A percentile compares a stretch with the other conserved stretches of the same genome.
phyloP scores from a whole-genome alignment of 2,113 vertebrate genomes.

The Hydrolagus affinis region DNA sequence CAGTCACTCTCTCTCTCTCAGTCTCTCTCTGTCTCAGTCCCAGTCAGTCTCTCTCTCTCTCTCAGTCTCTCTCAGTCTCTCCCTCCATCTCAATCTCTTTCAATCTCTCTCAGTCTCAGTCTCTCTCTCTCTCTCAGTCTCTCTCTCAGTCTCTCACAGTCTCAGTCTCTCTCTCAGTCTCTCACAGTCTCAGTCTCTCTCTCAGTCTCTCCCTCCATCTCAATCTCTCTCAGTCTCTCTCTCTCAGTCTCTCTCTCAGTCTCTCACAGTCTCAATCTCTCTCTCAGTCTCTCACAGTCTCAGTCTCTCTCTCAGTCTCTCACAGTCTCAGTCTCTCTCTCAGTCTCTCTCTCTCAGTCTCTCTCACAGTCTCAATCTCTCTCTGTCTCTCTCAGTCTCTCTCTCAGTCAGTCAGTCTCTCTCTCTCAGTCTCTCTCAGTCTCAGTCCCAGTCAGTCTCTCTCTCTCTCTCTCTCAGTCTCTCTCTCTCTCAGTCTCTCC shows the following conservation, averaged over 20 bases:
- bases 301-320: background rate
- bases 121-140: background rate
- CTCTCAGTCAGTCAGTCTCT: background rate
- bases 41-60: background rate
- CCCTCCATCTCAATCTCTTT: background rate
- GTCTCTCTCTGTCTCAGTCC: background rate
- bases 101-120: slow-evolving; percentile 7
- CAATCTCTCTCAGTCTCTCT: background rate
- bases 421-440: slow-evolving; percentile 1
- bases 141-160: background rate
- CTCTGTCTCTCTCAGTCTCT: background rate
- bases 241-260: background rate
- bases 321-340: background rate
- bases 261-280: background rate
- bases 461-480: background rate
- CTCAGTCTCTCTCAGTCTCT: background rate
- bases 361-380: background rate
- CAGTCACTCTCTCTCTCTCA: background rate
- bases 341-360: background rate
- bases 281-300: background rate
- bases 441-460: background rate
- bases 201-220: background rate
- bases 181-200: background rate
- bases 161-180: background rate
- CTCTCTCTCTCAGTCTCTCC: background rate